Evolutionary conservation across 2,113 vertebrate species (phyloP).

Genomic region (Catharus minimus): DNA sequence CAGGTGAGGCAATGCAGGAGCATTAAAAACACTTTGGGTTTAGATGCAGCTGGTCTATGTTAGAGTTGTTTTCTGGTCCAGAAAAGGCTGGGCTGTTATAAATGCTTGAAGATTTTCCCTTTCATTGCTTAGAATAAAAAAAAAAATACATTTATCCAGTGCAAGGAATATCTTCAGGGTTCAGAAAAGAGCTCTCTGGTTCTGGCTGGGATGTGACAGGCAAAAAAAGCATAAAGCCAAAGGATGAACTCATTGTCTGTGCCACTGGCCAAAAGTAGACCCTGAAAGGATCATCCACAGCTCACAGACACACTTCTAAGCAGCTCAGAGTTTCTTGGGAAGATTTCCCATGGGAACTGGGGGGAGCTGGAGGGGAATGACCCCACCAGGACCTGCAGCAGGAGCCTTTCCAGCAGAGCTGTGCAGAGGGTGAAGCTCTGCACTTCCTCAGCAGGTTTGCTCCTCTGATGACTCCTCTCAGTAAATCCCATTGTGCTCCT

Average conservation of each 20-base stretch:
- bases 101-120: constrained; percentile 4
- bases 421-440: not conserved
- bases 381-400: not conserved
- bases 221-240: not conserved
- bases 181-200: not conserved
- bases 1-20: constrained; percentile 44
- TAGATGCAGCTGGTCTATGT: constrained; percentile 40
- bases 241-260: not conserved
- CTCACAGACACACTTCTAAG: not conserved
- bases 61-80: constrained; percentile 45
- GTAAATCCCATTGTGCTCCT: not conserved
- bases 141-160: not conserved
- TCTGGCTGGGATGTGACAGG: not conserved
- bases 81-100: constrained; percentile 21
- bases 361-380: not conserved
- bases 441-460: not conserved
- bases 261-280: not conserved
- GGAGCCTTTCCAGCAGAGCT: not conserved
- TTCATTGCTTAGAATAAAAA: not conserved
- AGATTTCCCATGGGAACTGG: not conserved
- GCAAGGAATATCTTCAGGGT: not conserved
- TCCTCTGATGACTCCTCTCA: not conserved
- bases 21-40: constrained; percentile 23
- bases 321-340: not conserved
- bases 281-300: not conserved